A percentile compares a stretch with the other conserved stretches of the same genome.
These are phyloP conservation scores for Grapholita molesta DNA, from an alignment of 1,140 invertebrate species.

Conservation along the genomic window DNA sequence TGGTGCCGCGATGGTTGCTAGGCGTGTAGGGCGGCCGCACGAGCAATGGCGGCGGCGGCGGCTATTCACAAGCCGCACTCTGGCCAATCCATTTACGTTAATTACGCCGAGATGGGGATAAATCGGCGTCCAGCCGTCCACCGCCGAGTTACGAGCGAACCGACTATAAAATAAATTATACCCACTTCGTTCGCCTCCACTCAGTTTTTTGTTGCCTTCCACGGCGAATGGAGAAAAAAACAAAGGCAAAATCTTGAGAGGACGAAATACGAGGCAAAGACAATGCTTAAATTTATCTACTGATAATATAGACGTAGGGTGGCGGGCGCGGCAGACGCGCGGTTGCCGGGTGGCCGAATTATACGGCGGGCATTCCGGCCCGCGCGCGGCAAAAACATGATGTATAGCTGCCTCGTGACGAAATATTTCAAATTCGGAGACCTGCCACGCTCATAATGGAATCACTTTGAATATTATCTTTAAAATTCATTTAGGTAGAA, in stretches of 20 bases:
- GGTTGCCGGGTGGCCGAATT: slow-evolving; percentile 73
- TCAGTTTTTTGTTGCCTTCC: slow-evolving; percentile 74
- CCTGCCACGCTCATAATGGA: slow-evolving; percentile 70
- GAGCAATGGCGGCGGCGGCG: slow-evolving; percentile 28
- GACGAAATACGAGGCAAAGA: slow-evolving; percentile 77
- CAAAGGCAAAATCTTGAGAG: slow-evolving; percentile 72
- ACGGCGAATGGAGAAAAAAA: slow-evolving; percentile 55
- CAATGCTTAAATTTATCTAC: slow-evolving; percentile 77
- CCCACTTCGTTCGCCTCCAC: slow-evolving; percentile 74
- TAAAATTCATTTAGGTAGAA: slow-evolving; percentile 53
- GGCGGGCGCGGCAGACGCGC: slow-evolving; percentile 60
- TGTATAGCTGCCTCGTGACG: slow-evolving; percentile 73
- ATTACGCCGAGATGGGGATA: slow-evolving; percentile 75
- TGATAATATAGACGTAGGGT: slow-evolving; percentile 77
- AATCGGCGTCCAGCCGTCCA: slow-evolving; percentile 76
- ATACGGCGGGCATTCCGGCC: slow-evolving; percentile 70
- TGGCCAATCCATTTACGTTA: slow-evolving; percentile 76
- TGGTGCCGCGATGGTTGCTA: slow-evolving; percentile 39
- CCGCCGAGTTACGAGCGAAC: slow-evolving; percentile 73
- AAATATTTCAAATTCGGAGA: slow-evolving; percentile 74
- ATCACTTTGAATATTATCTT: slow-evolving; percentile 69
- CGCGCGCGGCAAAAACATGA: slow-evolving; percentile 69
- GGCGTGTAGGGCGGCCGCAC: slow-evolving; percentile 27
- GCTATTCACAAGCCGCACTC: slow-evolving; percentile 54
- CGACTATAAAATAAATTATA: slow-evolving; percentile 78